Evolutionary conservation across 2,888 invertebrate genomes (phyloP).

Genomic region (Ptychoptera contaminata): DNA sequence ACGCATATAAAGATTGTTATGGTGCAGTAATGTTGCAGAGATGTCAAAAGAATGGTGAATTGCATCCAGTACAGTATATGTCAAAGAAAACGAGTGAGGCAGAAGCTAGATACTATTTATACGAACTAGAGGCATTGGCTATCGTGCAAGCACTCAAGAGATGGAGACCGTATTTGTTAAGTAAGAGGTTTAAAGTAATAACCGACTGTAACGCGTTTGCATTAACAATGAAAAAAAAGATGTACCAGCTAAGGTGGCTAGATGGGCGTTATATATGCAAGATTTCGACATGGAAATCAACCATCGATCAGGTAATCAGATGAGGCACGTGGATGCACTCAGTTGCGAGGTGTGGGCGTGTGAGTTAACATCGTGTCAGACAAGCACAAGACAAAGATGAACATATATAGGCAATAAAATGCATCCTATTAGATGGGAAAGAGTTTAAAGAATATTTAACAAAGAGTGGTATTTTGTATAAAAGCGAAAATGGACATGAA

Average conservation of each 20-base stretch:
- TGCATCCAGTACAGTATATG: neutral
- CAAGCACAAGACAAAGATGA: too few relatives aligned
- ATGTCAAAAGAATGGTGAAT: neutral
- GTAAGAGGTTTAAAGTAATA: neutral
- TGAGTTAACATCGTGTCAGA: too few relatives aligned
- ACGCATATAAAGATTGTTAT: neutral
- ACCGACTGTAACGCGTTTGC: neutral
- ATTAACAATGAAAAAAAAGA: neutral
- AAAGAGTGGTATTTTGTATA: neutral
- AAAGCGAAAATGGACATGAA: too few relatives aligned
- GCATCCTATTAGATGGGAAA: too few relatives aligned
- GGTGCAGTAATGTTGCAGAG: neutral
- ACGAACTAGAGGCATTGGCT: neutral
- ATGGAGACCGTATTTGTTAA: neutral
- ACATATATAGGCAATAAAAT: too few relatives aligned
- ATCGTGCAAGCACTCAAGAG: neutral
- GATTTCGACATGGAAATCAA: neutral
- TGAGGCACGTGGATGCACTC: neutral
- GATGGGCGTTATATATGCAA: neutral
- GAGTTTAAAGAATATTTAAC: neutral
- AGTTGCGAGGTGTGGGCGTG: neutral
- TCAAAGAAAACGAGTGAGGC: neutral
- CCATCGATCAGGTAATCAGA: neutral
- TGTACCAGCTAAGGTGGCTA: neutral
- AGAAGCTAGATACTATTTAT: neutral